Percentiles rank a stretch among this genome's conserved stretches.
Evolutionary conservation across 2,888 invertebrate genomes (phyloP).

Genomic region (Ophion ventricosus): DNA sequence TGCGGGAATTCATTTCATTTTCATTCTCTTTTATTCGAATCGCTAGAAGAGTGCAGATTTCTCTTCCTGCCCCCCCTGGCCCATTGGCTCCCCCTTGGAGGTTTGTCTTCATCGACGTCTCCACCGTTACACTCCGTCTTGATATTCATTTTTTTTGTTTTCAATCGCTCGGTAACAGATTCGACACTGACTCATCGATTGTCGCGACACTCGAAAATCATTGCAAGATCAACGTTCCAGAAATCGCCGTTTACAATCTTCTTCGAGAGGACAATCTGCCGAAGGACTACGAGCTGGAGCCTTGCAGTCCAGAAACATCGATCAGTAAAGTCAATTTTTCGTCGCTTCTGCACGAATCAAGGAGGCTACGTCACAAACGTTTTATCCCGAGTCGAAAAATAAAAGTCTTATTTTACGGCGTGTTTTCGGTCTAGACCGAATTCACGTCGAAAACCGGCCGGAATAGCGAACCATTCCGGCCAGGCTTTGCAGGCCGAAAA

Average conservation of each 20-base stretch:
- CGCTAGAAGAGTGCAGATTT: too few relatives aligned
- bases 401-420: too few relatives aligned
- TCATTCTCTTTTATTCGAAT: too few relatives aligned
- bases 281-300: constrained; percentile 82
- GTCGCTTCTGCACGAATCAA: not conserved
- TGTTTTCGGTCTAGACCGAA: too few relatives aligned
- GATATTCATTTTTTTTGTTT: constrained; percentile 13
- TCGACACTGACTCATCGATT: constrained; percentile 83
- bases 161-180: constrained; percentile 78
- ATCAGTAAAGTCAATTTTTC: constrained; percentile 46
- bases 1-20: too few relatives aligned
- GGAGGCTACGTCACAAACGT: too few relatives aligned
- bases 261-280: constrained; percentile 80
- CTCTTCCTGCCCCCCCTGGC: too few relatives aligned
- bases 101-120: not conserved
- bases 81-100: too few relatives aligned
- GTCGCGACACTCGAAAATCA: constrained; percentile 82
- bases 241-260: constrained; percentile 80
- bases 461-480: too few relatives aligned
- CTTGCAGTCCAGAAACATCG: constrained; percentile 72
- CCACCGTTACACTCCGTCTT: not conserved
- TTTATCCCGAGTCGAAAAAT: too few relatives aligned
- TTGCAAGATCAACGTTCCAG: constrained; percentile 83
- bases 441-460: too few relatives aligned
- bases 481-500: too few relatives aligned